Conservation (phyloP, 2,113 vertebrate genomes). For the Drymodes brunneopygia region DNA sequence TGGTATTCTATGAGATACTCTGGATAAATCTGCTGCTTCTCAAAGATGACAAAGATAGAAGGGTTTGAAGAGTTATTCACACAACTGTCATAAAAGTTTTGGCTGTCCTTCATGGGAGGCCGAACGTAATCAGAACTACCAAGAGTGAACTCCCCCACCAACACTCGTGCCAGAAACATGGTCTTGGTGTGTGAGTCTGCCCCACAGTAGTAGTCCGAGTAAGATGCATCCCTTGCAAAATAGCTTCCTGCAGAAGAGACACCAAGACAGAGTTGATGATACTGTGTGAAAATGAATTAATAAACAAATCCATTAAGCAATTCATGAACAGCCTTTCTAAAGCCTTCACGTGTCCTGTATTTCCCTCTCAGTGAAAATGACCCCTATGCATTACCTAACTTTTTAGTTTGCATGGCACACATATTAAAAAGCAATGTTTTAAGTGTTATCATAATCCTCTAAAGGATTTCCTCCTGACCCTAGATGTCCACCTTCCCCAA, state of each 20-base stretch:
- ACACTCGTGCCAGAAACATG: conserved; percentile 87
- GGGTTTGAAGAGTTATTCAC: conserved; percentile 78
- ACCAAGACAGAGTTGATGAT: not conserved
- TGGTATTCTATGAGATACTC: conserved; percentile 88
- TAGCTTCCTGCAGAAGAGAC: conserved; percentile 83
- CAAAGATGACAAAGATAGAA: conserved; percentile 89
- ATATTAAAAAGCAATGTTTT: not conserved
- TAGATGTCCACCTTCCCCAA: not conserved
- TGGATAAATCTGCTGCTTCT: conserved; percentile 89
- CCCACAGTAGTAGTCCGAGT: conserved; percentile 77
- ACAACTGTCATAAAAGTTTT: conserved; percentile 85
- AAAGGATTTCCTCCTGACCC: not conserved
- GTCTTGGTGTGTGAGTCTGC: not conserved
- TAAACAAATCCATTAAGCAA: not conserved
- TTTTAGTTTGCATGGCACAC: not conserved
- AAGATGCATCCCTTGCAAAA: conserved; percentile 87
- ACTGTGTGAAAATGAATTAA: not conserved
- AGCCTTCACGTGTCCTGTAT: not conserved
- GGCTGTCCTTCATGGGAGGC: conserved; percentile 77
- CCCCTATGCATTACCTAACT: not conserved
- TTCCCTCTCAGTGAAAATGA: not conserved
- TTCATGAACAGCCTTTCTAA: not conserved
- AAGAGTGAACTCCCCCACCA: conserved; percentile 81
- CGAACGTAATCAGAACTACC: conserved; percentile 72
- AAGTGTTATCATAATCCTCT: not conserved